phyloP scores from a whole-genome alignment of 2,113 vertebrate species.

The Ia io region DNA sequence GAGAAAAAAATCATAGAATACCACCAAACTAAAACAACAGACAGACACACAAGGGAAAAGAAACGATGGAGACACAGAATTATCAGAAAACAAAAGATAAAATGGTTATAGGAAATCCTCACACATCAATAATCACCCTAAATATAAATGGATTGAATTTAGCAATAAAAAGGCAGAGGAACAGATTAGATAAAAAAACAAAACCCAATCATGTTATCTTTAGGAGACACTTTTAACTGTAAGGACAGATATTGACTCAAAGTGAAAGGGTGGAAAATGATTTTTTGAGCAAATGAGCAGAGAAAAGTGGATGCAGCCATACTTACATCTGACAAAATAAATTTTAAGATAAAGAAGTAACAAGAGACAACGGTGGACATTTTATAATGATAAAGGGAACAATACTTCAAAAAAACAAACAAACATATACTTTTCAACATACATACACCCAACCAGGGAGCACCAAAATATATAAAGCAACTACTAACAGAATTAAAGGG shows the following conservation, averaged over 20 bases:
- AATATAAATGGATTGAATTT: neutral
- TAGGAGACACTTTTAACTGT: neutral
- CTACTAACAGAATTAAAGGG: neutral
- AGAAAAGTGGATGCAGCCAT: neutral
- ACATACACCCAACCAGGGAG: neutral
- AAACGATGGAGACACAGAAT: neutral
- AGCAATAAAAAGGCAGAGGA: neutral
- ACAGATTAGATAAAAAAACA: neutral
- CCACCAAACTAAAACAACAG: neutral
- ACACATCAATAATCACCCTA: neutral
- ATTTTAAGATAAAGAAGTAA: neutral
- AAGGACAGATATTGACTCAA: neutral
- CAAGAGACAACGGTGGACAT: neutral
- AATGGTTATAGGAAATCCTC: neutral
- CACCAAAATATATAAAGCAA: neutral
- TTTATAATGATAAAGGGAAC: neutral
- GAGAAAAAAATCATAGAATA: neutral
- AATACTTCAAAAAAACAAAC: neutral
- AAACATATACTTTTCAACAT: neutral
- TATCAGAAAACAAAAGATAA: neutral
- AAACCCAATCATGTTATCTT: neutral
- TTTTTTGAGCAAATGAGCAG: neutral
- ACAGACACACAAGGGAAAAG: neutral
- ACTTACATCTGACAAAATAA: neutral
- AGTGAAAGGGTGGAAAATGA: neutral